phyloP scores from a whole-genome alignment of 2,797 vertebrate species.

The Diceros bicornis region DNA sequence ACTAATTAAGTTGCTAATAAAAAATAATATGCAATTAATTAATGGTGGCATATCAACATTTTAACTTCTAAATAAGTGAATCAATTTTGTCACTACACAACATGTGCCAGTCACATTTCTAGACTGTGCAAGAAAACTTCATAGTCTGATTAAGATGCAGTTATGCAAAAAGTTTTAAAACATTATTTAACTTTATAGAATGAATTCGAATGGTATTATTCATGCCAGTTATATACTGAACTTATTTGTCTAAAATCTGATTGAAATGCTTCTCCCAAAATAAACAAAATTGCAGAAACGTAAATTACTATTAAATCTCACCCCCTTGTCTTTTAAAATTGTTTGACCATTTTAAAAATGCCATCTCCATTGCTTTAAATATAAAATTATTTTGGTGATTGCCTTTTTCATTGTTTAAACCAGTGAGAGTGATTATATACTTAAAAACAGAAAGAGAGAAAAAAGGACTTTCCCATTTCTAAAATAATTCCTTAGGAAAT shows the following conservation, averaged over 20 bases:
- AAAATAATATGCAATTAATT: not conserved
- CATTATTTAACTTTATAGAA: conserved; percentile 68
- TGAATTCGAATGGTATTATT: conserved; percentile 69
- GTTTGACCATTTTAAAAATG: conserved; percentile 11
- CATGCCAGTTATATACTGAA: conserved; percentile 54
- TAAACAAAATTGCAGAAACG: conserved; percentile 2
- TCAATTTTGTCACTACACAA: not conserved
- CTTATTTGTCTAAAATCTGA: conserved; percentile 69
- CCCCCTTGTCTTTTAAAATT: not conserved
- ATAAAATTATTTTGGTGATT: not conserved
- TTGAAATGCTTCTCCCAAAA: conserved; percentile 67
- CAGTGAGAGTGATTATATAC: not conserved
- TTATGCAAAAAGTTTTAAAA: conserved; percentile 49
- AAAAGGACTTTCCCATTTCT: not conserved
- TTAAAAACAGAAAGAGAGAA: not conserved
- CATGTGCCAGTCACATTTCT: not conserved
- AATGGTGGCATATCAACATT: not conserved
- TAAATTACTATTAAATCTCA: not conserved
- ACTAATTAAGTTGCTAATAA: not conserved
- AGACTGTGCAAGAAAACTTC: not conserved
- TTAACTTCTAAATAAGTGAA: not conserved
- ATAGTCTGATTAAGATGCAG: not conserved
- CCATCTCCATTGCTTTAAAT: not conserved
- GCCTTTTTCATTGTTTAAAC: not conserved
- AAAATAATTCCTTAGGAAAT: not conserved